These are phyloP conservation scores for Tachina lurida DNA, from an alignment of 2,888 invertebrate genomes.

Conservation along the genomic window DNA sequence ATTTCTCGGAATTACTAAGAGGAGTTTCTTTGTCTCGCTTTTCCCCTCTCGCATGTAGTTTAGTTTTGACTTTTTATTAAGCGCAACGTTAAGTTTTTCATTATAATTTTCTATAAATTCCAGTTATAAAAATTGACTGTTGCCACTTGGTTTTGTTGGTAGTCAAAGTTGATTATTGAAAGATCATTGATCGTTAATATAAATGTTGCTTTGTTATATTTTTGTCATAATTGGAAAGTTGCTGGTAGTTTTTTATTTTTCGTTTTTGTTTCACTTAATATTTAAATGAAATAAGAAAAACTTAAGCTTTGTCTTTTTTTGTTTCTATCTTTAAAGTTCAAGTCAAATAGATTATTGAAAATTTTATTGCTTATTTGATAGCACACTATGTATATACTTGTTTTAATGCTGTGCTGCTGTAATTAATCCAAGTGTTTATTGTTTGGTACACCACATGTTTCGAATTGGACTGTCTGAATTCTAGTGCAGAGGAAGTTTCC, in stretches of 20 bases:
- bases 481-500: conserved; percentile 20
- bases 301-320: conserved; percentile 26
- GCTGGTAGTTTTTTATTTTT: conserved; percentile 48
- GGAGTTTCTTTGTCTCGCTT: conserved; percentile 54
- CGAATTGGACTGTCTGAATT: neutral
- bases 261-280: neutral
- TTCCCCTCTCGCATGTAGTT: conserved; percentile 4
- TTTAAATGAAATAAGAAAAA: conserved; percentile 30
- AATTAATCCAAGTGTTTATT: conserved; percentile 35
- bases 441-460: neutral
- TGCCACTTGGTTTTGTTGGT: conserved; percentile 52
- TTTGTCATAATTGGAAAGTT: conserved; percentile 71
- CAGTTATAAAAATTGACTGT: conserved; percentile 54
- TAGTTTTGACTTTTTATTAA: conserved; percentile 20
- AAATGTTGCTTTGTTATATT: conserved; percentile 72
- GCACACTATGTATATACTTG: neutral
- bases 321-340: neutral
- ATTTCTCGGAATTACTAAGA: conserved; percentile 69
- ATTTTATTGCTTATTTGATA: conserved; percentile 19
- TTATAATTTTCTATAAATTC: conserved; percentile 61
- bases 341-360: conserved; percentile 31
- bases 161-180: conserved; percentile 66
- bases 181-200: conserved; percentile 68
- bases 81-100: neutral
- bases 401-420: conserved; percentile 8